These are phyloP conservation scores for Hetaerina titia DNA, from an alignment of 2,888 invertebrate species.

Conservation along the genomic window DNA sequence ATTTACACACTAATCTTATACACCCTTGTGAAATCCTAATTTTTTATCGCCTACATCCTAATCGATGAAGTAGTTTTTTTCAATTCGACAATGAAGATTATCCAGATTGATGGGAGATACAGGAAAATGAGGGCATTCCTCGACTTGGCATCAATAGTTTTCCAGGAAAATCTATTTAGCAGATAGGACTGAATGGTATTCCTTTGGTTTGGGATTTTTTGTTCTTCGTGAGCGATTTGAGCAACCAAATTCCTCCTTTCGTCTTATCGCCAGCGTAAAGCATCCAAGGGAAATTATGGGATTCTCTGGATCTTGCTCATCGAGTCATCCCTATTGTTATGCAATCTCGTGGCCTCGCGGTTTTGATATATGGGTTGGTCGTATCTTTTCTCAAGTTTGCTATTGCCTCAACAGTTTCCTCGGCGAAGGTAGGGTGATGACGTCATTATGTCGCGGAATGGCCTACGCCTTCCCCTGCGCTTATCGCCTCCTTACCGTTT, in stretches of 20 bases:
- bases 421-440: slow-evolving; percentile 40
- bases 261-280: background rate
- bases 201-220: background rate
- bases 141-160: background rate
- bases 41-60: background rate
- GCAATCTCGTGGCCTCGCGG: slow-evolving; percentile 58
- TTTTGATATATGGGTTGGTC: slow-evolving; percentile 55
- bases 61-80: background rate
- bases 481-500: background rate
- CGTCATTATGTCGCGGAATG: slow-evolving; percentile 49
- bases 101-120: background rate
- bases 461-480: slow-evolving; percentile 52
- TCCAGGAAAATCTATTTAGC: background rate
- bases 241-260: background rate
- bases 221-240: background rate
- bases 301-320: background rate
- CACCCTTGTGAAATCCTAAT: background rate
- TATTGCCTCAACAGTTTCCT: slow-evolving; percentile 34
- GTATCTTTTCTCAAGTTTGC: slow-evolving; percentile 63
- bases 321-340: slow-evolving; percentile 32
- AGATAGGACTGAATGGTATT: background rate
- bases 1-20: background rate
- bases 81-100: background rate
- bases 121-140: background rate
- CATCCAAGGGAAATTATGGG: slow-evolving; percentile 22